Conservation (phyloP, 37 sponge, comb jelly and placozoan species). For the Axinella damicornis region DNA sequence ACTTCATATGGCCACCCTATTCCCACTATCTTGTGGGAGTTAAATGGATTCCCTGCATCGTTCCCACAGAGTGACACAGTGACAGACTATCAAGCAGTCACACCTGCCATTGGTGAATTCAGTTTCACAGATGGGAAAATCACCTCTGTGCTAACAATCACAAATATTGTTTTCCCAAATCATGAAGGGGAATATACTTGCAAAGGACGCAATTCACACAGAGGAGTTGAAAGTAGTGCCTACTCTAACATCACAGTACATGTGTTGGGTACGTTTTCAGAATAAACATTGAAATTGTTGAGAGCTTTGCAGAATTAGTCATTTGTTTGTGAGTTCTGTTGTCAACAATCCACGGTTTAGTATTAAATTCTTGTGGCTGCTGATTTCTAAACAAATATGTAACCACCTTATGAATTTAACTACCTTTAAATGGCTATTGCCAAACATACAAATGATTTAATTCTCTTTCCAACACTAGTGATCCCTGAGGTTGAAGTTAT, state of each 20-base stretch:
- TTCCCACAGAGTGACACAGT: not conserved
- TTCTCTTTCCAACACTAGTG: not conserved
- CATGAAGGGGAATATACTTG: constrained; percentile 42
- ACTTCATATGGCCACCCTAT: constrained; percentile 34
- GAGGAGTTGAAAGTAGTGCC: not conserved
- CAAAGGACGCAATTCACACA: constrained; percentile 4
- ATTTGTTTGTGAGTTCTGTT: too few species aligned
- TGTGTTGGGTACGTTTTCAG: constrained; percentile 9
- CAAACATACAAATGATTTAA: too few species aligned
- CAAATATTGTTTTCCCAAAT: constrained; percentile 11
- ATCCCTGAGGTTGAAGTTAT: constrained; percentile 24
- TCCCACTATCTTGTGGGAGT: constrained; percentile 50
- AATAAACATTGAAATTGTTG: too few species aligned
- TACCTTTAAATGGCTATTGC: too few species aligned
- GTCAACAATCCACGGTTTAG: too few species aligned
- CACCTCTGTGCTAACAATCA: constrained; percentile 21
- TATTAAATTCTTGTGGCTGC: too few species aligned
- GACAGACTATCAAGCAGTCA: not conserved
- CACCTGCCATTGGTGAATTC: not conserved
- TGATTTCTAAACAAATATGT: too few species aligned
- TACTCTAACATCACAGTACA: constrained; percentile 55
- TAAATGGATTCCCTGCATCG: not conserved
- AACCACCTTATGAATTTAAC: too few species aligned
- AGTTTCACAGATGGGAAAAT: not conserved
- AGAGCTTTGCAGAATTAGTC: too few species aligned